A percentile compares a stretch with the other conserved stretches of the same genome.
phyloP scores from a whole-genome alignment of 2,888 invertebrate genomes.

The Pomacea canaliculata region DNA sequence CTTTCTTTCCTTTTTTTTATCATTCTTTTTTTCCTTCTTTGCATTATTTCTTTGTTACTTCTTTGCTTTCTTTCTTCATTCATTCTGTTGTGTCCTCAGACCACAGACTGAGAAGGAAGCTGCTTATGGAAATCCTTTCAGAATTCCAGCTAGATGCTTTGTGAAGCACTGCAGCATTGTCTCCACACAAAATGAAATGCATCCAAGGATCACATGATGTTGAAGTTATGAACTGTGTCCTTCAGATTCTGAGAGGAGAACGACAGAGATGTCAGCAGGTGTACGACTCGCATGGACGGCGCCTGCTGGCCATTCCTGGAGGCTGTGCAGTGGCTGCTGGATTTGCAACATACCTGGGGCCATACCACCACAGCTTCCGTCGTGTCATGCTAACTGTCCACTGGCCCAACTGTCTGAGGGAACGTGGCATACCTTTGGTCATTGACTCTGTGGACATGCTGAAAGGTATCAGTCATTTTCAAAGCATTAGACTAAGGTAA shows the following conservation, averaged over 20 bases:
- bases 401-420: constrained; percentile 68
- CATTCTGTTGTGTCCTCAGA: too few species aligned
- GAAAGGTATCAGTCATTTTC: constrained; percentile 49
- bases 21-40: too few species aligned
- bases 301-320: constrained; percentile 62
- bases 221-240: neutral
- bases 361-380: constrained; percentile 68
- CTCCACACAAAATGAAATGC: too few species aligned
- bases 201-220: too few species aligned
- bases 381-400: constrained; percentile 66
- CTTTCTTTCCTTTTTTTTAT: too few species aligned
- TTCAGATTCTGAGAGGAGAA: constrained; percentile 57
- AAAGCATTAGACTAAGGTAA: neutral
- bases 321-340: constrained; percentile 66
- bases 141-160: too few species aligned
- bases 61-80: too few species aligned
- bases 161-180: too few species aligned
- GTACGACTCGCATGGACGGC: constrained; percentile 56
- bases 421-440: constrained; percentile 67
- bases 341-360: constrained; percentile 67
- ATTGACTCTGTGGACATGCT: constrained; percentile 66
- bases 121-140: too few species aligned
- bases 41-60: too few species aligned
- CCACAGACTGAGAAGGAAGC: too few species aligned
- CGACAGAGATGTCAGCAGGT: constrained; percentile 64